These are phyloP conservation scores for Geotrypetes seraphini DNA, from an alignment of 2,797 vertebrate genomes.

Conservation along the genomic window DNA sequence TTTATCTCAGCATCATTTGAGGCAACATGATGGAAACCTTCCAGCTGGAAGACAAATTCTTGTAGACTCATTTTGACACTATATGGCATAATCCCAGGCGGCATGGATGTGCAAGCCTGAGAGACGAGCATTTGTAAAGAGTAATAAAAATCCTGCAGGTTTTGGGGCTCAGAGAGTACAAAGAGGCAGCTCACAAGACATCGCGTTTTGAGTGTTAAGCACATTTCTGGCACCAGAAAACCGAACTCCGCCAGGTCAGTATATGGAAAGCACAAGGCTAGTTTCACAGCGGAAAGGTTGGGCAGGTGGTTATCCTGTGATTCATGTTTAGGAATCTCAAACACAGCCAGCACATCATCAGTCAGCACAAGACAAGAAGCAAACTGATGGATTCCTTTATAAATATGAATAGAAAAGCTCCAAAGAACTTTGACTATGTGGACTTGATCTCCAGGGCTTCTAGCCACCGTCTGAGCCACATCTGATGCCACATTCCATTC, in stretches of 20 bases:
- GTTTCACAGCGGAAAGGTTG: conserved; percentile 57
- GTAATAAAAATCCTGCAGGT: conserved; percentile 58
- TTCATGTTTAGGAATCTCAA: conserved; percentile 56
- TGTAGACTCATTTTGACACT: conserved; percentile 49
- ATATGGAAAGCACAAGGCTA: conserved; percentile 58
- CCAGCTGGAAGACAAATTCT: conserved; percentile 68
- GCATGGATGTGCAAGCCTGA: conserved; percentile 34
- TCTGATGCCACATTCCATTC: conserved; percentile 48
- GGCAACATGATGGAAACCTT: conserved; percentile 75
- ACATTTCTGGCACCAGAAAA: conserved; percentile 69
- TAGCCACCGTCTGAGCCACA: conserved; percentile 15
- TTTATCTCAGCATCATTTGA: conserved; percentile 59
- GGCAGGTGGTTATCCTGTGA: conserved; percentile 44
- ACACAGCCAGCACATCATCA: conserved; percentile 55
- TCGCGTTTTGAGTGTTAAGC: conserved; percentile 61
- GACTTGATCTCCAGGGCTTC: conserved; percentile 28
- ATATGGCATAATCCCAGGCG: conserved; percentile 28
- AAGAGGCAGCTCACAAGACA: conserved; percentile 51
- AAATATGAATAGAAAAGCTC: conserved; percentile 71
- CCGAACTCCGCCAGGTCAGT: conserved; percentile 57
- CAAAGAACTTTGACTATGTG: conserved; percentile 64
- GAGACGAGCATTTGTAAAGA: conserved; percentile 42
- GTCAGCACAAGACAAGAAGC: conserved; percentile 76
- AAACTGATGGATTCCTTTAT: conserved; percentile 58
- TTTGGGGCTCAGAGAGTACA: conserved; percentile 65